Evolutionary conservation across 2,113 vertebrate species (phyloP), one percentile per base, ranked within the genome.

Genomic region (Protobothrops flavoviridis): DNA sequence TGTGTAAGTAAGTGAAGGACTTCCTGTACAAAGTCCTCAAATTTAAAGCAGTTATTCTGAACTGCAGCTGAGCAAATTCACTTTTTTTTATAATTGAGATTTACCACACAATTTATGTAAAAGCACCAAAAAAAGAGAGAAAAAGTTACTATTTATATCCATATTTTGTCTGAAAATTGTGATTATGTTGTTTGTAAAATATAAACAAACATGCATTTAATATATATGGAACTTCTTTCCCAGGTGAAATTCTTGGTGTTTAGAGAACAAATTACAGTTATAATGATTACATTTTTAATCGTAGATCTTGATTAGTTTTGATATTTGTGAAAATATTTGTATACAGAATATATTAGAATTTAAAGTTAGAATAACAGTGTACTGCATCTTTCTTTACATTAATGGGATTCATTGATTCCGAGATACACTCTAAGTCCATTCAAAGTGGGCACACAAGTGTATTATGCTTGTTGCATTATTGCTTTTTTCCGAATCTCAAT

Each of bases 221-320:
- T 61, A 59, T 57, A 21, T 48, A 85, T 39, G 23, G 61, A 59
- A 17, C 3, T 43, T 29, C 55, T 81, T 26, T 11, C 3, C 26
- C 55, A 48, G 26, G 26, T 86, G 86, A 52, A 92, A 21, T 92
- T n/a, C 48, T 88, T 39, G n/a, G 45, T 53, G 20, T 87, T 53
- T 33, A 64, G 29, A 64, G 15, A 92, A 64, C 48, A 90, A 55
- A 39, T 57, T 85, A 23, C 53, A 88, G 43, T 87, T 93, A 10
- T 61, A 69, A 91, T 61, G 61, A 7, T 81, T 64, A 52, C 29
- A 91, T 89, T n/a, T 64, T 89, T 93, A 64, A 59, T 59, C 94
- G 53, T 91, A 57, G 52, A 45, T 48, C 33, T 57, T 91, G 39
- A 86, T 91, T 86, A 45, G 7, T 13, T 56, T 85, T 86, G 52